Evolutionary conservation across 2,113 vertebrate species (phyloP).

Genomic region (Paramisgurnus dabryanus): DNA sequence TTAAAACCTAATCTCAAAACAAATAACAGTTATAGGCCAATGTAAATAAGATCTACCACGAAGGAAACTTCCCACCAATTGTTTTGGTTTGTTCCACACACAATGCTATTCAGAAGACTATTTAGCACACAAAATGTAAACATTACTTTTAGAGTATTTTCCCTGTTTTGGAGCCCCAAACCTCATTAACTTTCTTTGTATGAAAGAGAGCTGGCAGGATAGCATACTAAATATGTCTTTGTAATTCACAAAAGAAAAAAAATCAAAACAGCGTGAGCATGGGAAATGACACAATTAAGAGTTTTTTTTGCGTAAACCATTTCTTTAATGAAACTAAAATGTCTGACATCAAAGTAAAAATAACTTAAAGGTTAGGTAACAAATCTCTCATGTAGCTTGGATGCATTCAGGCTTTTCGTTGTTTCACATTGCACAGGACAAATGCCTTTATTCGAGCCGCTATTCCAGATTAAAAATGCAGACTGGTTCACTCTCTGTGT

Average conservation of each 20-base stretch:
- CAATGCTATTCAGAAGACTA: no score
- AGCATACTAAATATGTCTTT: neutral
- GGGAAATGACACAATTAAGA: neutral
- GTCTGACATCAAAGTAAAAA: constrained; percentile 34
- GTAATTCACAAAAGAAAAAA: neutral
- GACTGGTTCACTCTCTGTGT: neutral
- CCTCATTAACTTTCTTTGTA: neutral
- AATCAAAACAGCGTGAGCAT: neutral
- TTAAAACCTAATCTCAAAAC: no score
- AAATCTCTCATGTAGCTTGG: neutral
- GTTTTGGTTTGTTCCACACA: no score
- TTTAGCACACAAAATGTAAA: no score
- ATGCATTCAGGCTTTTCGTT: neutral
- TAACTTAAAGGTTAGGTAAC: constrained; percentile 31
- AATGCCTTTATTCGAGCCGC: constrained; percentile 6
- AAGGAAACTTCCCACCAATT: no score
- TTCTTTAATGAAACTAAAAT: neutral
- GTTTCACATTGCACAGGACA: constrained; percentile 28
- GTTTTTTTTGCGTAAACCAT: constrained; percentile 19
- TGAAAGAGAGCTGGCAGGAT: neutral
- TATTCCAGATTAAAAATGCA: constrained; percentile 9
- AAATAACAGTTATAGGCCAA: no score
- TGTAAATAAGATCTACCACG: no score
- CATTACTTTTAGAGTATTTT: no score
- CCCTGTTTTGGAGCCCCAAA: neutral